Percentiles rank a stretch among this genome's conserved stretches.
These are phyloP conservation scores for Hippoglossus hippoglossus DNA, from an alignment of 2,797 vertebrate species.

Conservation along the genomic window DNA sequence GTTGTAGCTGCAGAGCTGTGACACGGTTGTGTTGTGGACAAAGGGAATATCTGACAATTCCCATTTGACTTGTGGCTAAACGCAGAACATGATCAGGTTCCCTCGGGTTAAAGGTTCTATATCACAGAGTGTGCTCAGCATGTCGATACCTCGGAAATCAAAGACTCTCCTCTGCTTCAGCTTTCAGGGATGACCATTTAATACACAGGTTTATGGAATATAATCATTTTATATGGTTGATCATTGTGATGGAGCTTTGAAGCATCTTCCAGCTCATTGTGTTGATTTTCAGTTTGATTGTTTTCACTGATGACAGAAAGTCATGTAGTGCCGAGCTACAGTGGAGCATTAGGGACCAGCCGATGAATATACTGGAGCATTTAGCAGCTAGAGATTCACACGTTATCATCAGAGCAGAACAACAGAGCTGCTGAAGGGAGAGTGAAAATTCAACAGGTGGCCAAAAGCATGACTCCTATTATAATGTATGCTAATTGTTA, in stretches of 20 bases:
- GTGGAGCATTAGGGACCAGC: not conserved
- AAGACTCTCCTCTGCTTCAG: not conserved
- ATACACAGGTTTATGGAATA: not conserved
- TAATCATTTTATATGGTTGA: no score
- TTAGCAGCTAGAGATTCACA: not conserved
- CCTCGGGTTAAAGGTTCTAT: conserved; percentile 4
- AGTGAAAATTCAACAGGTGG: conserved; percentile 3
- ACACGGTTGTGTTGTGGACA: conserved; percentile 1
- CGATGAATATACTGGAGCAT: no score
- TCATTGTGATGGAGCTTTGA: no score
- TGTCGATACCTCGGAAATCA: conserved; percentile 7
- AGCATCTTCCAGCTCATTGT: conserved; percentile 1
- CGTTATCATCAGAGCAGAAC: not conserved
- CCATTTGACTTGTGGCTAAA: conserved; percentile 20
- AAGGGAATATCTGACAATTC: conserved; percentile 13
- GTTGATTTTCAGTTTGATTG: conserved; percentile 9
- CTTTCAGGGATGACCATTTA: not conserved
- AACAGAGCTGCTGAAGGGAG: no score
- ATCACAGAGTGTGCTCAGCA: conserved; percentile 12
- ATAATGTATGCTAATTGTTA: not conserved
- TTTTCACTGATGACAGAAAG: not conserved
- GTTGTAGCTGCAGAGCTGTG: not conserved
- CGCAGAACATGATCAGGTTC: conserved; percentile 12
- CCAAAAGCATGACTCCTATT: not conserved
- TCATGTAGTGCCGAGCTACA: not conserved